Conservation (phyloP, 35 echinoderm and acorn worm species). For the Stichopus chloronotus region DNA sequence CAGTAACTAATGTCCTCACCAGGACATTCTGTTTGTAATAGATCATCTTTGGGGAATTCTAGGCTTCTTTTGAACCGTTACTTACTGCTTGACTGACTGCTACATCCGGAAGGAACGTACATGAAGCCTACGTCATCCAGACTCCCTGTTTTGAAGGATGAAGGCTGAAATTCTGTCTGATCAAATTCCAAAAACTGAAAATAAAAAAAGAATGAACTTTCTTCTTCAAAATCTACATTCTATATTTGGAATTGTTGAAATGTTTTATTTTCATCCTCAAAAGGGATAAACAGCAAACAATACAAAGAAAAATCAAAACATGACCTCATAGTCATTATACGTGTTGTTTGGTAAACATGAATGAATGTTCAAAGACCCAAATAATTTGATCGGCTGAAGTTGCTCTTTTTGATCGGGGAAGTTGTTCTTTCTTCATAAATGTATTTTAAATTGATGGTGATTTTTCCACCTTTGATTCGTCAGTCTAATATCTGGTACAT, state of each 20-base stretch:
- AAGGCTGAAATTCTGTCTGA: constrained; percentile 53
- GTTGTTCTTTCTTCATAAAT: too few species aligned
- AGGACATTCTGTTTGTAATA: too few species aligned
- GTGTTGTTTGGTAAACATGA: too few species aligned
- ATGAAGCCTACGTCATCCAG: constrained; percentile 49
- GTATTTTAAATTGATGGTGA: too few species aligned
- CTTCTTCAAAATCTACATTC: background rate
- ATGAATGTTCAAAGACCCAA: too few species aligned
- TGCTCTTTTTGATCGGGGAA: too few species aligned
- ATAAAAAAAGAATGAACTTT: background rate
- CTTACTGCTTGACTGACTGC: background rate
- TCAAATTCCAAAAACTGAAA: constrained; percentile 66
- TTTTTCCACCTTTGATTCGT: too few species aligned
- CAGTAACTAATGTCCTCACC: too few species aligned
- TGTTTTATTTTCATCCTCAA: background rate
- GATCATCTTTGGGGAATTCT: background rate
- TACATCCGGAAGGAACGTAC: constrained; percentile 67
- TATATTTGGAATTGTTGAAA: background rate
- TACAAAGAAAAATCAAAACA: too few species aligned
- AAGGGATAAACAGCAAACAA: background rate
- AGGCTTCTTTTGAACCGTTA: background rate
- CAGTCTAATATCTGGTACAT: too few species aligned
- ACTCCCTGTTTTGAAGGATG: background rate
- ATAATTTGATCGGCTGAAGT: too few species aligned
- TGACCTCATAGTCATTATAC: too few species aligned